Conservation (phyloP, 2,888 invertebrate genomes). For the Spialia ferax region DNA sequence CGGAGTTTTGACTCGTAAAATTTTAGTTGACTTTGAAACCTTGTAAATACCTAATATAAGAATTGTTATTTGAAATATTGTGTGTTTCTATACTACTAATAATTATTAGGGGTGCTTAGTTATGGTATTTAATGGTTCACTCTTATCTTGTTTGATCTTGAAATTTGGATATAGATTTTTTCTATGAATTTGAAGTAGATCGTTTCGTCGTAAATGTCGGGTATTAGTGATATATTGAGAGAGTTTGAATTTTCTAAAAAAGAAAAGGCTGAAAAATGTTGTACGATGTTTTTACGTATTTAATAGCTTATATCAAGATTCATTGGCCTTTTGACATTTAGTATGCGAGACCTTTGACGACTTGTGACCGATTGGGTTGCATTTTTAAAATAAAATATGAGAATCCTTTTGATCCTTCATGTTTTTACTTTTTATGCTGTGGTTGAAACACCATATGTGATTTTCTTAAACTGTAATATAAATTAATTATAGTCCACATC, state of each 20-base stretch:
- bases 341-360: too few species aligned
- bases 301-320: too few species aligned
- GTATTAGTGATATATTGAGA: constrained; percentile 47
- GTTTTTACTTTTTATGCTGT: background rate
- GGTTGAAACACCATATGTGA: background rate
- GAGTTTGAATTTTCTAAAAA: background rate
- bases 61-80: constrained; percentile 67
- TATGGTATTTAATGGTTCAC: constrained; percentile 56
- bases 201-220: constrained; percentile 44
- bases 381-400: too few species aligned
- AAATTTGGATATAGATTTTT: constrained; percentile 58
- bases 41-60: constrained; percentile 68
- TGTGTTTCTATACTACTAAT: constrained; percentile 52
- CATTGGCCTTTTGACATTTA: too few species aligned
- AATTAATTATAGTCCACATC: too few species aligned
- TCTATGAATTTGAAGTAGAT: constrained; percentile 62
- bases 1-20: constrained; percentile 28
- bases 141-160: constrained; percentile 63
- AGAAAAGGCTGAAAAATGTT: background rate
- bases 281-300: too few species aligned
- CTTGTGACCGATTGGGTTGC: too few species aligned
- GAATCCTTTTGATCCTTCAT: too few species aligned
- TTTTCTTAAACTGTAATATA: background rate
- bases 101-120: constrained; percentile 54
- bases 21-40: constrained; percentile 55